Base-by-base conservation (phyloP, 2,888 invertebrate species). In the Campoletis raptor region DNA sequence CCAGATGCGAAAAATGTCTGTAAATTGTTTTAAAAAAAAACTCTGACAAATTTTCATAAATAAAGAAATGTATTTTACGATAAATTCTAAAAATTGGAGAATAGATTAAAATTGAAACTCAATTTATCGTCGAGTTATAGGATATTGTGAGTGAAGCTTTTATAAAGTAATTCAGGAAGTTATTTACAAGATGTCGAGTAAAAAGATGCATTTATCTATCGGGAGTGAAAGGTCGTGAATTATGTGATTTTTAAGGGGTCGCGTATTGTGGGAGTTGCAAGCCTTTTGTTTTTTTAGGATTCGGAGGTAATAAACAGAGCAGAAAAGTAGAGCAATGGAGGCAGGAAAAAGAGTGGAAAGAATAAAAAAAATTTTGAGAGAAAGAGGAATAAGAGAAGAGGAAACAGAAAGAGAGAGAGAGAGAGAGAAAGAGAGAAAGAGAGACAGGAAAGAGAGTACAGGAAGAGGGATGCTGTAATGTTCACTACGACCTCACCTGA, bases 381-480 rank as follows among this genome's bases (percentile, higher is more conserved):
- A 12, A 7, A 21, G 54, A 2, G n/a, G n/a, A n/a, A n/a, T n/a
- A n/a, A n/a, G n/a, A n/a, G n/a, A n/a, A n/a, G n/a, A n/a, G n/a
- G n/a, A n/a, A n/a, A n/a, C n/a, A n/a, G 9, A 21, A 3, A 21
- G 21, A 10, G 21, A 48, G n/a, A 42, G 42, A 42, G 10, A 42
- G 48, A 48, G 48, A 15, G 48, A 18, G 3, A 61, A 15, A 24
- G 61, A 40, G 48, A 42, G 24, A 64, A 37, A 12, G 52, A 30
- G 70, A 64, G 67, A 30, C 9, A 3, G 12, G 10, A 52, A 67
- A 24, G 37, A 30, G 45, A 42, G 69, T 36, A 30, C 72, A 73
- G 21, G 45, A 42, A 37, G 61, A n/a, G 15, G 37, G 83, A 52
- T 83, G 70, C 64, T 37, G 77, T 77, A 61, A 70, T 70, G 69